Conservation (phyloP, 2,797 vertebrate genomes). For the Pantherophis alleghaniensis region DNA sequence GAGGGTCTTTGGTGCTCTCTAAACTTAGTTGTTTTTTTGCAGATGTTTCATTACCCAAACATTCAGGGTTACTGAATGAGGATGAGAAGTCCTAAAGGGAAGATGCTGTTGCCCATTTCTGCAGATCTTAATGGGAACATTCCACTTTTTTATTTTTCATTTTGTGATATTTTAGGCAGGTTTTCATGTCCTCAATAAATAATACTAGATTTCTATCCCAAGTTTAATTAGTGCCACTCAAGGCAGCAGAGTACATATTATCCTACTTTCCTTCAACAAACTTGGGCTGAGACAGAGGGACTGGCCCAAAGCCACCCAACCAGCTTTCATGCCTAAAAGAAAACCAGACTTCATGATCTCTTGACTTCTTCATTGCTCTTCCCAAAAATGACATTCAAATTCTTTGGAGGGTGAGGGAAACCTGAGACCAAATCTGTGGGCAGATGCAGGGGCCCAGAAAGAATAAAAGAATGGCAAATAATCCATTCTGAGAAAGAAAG, state of each 20-base stretch:
- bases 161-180: background rate
- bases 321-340: background rate
- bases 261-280: background rate
- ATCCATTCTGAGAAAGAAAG: background rate
- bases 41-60: background rate
- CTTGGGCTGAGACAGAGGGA: background rate
- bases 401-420: background rate
- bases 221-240: background rate
- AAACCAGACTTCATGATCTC: background rate
- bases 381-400: background rate
- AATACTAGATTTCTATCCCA: background rate
- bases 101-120: background rate
- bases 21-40: background rate
- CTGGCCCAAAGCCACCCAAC: background rate
- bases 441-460: background rate
- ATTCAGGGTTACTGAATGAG: background rate
- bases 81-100: background rate
- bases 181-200: background rate
- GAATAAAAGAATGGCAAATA: background rate
- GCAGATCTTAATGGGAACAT: slow-evolving; percentile 11
- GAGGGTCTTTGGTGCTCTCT: background rate
- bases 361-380: background rate
- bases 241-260: background rate
- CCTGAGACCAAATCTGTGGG: background rate
- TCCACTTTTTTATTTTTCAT: background rate